Evolutionary conservation across 2,797 vertebrate genomes (phyloP), one percentile per base, ranked within the genome.

Genomic region (Calcarius lapponicus): DNA sequence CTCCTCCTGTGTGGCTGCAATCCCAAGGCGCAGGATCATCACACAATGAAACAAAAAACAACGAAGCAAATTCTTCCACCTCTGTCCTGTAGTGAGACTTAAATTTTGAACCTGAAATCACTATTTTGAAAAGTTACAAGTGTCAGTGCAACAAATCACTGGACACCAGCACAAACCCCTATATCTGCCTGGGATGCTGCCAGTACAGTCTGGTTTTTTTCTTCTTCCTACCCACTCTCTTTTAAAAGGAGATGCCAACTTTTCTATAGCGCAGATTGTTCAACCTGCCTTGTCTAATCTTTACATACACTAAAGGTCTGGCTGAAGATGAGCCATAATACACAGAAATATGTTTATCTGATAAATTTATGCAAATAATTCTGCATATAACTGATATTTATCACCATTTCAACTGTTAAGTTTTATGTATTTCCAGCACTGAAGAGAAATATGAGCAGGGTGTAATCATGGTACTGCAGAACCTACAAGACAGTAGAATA

Each of bases 201-300:
- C 38, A 53, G 17, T 4, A 18, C 1, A 3, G 1, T 43, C 32
- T 17, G 2, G 4, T 2, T 21, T 10, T 40, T 42, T 26, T 29
- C 47, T 43, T 1, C 1, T 15, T 10, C 53, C 43, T 10, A 40
- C 10, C 3, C 14, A 11, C 6, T 22, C 5, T 18, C 18, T 47
- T 47, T 80, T 22, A 17, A n/a, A 67, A 6, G 2, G 21, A 60
- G 13, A 29, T 58, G 24, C 7, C n/a, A n/a, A 51, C 12, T 80
- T 90, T 66, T 56, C 40, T 69, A 1, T 38, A 47, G 53, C 40
- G 76, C 31, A 26, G 14, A 58, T 48, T 42, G 8, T 71, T 66
- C 28, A 58, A 40, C 31, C 13, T 80, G 15, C 25, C 20, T 73
- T 48, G 38, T 28, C 67, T 22, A 51, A 83, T 26, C 31, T 85